These are phyloP conservation scores for Muscicapa striata DNA, from an alignment of 2,797 vertebrate genomes.

Conservation along the genomic window DNA sequence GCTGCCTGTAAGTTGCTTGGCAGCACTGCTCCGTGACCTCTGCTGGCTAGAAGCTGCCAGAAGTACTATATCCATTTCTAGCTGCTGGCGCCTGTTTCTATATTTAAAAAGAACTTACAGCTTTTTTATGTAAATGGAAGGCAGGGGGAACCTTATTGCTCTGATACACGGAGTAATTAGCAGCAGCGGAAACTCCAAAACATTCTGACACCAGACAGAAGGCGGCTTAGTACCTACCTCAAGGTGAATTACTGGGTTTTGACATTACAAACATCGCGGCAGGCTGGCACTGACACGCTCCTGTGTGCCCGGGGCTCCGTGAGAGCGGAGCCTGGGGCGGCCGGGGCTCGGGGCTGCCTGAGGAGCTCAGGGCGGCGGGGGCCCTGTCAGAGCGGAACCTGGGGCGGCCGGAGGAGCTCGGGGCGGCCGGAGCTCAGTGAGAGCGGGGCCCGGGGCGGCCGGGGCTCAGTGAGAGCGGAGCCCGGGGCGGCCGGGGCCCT, in stretches of 20 bases:
- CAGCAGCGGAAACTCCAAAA: background rate
- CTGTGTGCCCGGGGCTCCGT: too few species aligned
- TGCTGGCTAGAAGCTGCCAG: background rate
- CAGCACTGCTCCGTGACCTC: background rate
- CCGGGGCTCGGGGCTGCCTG: too few species aligned
- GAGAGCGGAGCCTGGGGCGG: too few species aligned
- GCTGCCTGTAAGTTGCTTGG: background rate
- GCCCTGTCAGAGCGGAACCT: too few species aligned
- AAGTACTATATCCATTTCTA: background rate
- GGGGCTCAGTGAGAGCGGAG: too few species aligned
- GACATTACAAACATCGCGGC: accelerated
- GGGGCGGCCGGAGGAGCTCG: too few species aligned
- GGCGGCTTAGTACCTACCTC: background rate
- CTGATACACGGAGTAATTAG: background rate
- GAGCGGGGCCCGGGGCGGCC: too few species aligned
- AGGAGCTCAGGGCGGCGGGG: too few species aligned
- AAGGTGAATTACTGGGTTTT: too few species aligned
- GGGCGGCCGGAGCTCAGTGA: too few species aligned
- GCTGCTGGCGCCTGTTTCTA: background rate
- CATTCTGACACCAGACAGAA: background rate
- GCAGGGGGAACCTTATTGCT: background rate
- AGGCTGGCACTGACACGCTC: too few species aligned
- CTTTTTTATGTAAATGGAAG: background rate
- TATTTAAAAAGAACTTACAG: background rate
- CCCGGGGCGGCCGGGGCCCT: too few species aligned